Percentiles rank a stretch among this genome's conserved stretches.
Conservation (phyloP, 1,140 invertebrate species). For the Gyrodactylus salaris region DNA sequence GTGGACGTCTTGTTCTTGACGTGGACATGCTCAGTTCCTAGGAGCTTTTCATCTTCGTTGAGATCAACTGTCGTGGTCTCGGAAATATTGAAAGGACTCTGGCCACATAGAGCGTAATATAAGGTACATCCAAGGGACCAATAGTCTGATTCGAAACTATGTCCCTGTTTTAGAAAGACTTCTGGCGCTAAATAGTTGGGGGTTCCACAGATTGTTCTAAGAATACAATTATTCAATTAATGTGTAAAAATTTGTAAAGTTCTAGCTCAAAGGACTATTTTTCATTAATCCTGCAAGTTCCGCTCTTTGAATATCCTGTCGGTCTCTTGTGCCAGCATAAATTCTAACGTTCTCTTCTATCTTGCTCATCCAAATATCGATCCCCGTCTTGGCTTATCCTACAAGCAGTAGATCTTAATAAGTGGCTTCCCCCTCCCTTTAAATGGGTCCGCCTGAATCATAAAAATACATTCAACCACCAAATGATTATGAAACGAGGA, state of each 20-base stretch:
- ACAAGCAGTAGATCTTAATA: too few relatives aligned
- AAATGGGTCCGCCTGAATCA: too few relatives aligned
- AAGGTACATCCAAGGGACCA: slow-evolving; percentile 48
- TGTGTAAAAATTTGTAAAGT: not conserved
- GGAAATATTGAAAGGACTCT: not conserved
- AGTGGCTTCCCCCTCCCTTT: too few relatives aligned
- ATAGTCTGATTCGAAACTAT: slow-evolving; percentile 59
- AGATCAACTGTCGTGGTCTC: not conserved
- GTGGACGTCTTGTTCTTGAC: not conserved
- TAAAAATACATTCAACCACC: too few relatives aligned
- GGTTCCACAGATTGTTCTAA: slow-evolving; percentile 51
- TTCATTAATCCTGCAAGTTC: not conserved
- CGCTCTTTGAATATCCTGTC: too few relatives aligned
- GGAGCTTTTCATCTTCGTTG: not conserved
- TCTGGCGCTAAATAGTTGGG: slow-evolving; percentile 76
- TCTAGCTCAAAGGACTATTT: not conserved
- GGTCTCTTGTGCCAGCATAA: too few relatives aligned
- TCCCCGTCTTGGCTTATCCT: too few relatives aligned
- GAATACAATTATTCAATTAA: slow-evolving; percentile 9
- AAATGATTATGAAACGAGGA: too few relatives aligned
- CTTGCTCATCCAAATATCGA: too few relatives aligned
- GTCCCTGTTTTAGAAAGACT: slow-evolving; percentile 49
- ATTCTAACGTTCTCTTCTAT: too few relatives aligned
- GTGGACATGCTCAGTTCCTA: not conserved
- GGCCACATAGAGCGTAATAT: slow-evolving; percentile 9